Evolutionary conservation across 2,797 vertebrate species (phyloP), one percentile per base, ranked within the genome.

Genomic region (Anomalospiza imberbis): DNA sequence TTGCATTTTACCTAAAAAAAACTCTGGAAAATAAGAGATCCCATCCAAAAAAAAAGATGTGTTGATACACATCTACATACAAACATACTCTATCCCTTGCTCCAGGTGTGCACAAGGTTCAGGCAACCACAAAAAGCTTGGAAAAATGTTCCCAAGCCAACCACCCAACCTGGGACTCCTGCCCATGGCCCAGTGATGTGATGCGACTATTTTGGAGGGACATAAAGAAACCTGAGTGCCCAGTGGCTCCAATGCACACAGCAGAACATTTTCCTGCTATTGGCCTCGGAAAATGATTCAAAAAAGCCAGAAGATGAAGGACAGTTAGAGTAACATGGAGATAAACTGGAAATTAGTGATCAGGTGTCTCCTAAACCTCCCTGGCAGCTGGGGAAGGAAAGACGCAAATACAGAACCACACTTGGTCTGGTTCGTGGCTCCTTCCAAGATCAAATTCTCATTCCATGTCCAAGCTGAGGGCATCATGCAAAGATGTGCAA

Each of bases 211-310:
- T 83, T 66, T 16, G 34, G 76, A 88, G 48, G 47, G 40, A 45
- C 22, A 8, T 14, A 34, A 54, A 17, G 16, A 74, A 28, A 20
- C 11, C n/a, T 20, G 40, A 57, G 21, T 3, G 3, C 17, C 32
- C 85, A 57, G 34, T 28, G 16, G 24, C 78, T 61, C 45, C 73
- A 83, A 22, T 2, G 20, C 71, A 31, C 8, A 5, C 60, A 51
- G 54, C 22, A 36, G 65, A 77, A 81, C 20, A 1, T 81, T 58
- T 67, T 70, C 78, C 67, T 61, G 1, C 19, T 24, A 2, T 17
- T 0, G 0, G 20, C 40, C 28, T 47, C 0, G 6, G 53, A 80
- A 93, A 83, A 0, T 0, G 19, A 48, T n/a, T 34, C 0, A 1
- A 19, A 48, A 48, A 34, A 17, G 13, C 10, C 20, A 10, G 34